Base-by-base conservation (phyloP, 2,113 vertebrate genomes). In the Spheniscus mendiculus region DNA sequence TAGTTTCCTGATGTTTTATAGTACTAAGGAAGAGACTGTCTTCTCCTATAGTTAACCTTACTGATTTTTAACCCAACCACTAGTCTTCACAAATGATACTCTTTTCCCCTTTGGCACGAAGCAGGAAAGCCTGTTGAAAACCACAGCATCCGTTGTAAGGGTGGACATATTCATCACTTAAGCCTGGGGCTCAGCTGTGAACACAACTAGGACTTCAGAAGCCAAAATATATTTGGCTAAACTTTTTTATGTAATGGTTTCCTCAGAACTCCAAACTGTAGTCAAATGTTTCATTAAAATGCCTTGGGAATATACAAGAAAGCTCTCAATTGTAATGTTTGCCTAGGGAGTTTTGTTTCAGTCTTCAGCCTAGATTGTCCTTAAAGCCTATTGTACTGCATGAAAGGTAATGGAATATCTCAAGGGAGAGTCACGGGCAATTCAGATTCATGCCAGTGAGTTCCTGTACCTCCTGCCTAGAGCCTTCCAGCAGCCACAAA, bases 141-240 rank as follows among this genome's bases (percentile, higher is more conserved):
- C 82, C 78, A 83, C 82, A 85, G 36, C 66, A 70, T 90, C 87
- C 4, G 0, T 72, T 87, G 7, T 82, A 83, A 91, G 66, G 74
- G 38, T 49, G 58, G 82, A 74, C 74, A 23, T 84, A 79, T 49
- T 91, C 65, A 56, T 91, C 66, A 72, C 61, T 90, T 88, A 42
- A 77, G 71, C 53, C 74, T 72, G 45, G 22, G 74, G 58, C 92
- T 96, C 78, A 73, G 82, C 90, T 93, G 62, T 88, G 92, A 91
- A 38, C 62, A 82, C 66, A 91, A 87, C 69, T 21, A 69, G 45
- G 49, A 59, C 65, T 91, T 95, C 15, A 65, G 74, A 85, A 90
- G 81, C 84, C 90, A 93, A 87, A 96, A 83, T 69, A 34, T 38
- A 85, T 96, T 93, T 94, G 87, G 78, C 89, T 53, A 91, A 83